Evolutionary conservation across 2,888 invertebrate genomes (phyloP).

Genomic region (Drosophila nigricruria): DNA sequence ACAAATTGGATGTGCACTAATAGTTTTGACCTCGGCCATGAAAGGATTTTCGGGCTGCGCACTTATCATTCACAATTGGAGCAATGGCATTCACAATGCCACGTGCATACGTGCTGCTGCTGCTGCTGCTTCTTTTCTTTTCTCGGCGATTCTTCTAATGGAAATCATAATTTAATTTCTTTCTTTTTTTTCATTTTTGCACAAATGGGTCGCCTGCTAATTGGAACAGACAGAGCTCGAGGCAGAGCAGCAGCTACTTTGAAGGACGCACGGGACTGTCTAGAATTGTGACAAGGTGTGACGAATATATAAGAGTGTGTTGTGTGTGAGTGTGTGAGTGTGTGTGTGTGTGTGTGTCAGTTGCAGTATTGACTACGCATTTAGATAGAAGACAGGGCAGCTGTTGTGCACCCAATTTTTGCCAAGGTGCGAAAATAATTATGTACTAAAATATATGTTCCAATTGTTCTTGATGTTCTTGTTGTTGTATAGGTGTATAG

Average conservation of each 20-base stretch:
- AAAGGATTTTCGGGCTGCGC: conserved; percentile 68
- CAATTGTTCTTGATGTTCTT: conserved; percentile 27
- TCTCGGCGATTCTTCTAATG: conserved; percentile 40
- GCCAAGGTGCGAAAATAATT: conserved; percentile 65
- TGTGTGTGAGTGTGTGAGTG: not conserved
- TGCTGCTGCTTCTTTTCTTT: not conserved
- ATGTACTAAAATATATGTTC: conserved; percentile 35
- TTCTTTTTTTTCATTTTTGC: conserved; percentile 29
- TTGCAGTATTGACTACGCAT: conserved; percentile 59
- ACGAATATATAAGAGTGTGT: conserved; percentile 34
- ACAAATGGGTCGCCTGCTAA: conserved; percentile 67
- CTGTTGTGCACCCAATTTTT: conserved; percentile 42
- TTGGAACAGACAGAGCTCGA: conserved; percentile 68
- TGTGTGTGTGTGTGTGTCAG: conserved; percentile 22
- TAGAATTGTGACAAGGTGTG: conserved; percentile 65
- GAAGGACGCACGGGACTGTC: conserved; percentile 57
- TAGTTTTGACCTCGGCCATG: conserved; percentile 80
- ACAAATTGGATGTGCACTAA: conserved; percentile 80
- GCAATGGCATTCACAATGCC: conserved; percentile 70
- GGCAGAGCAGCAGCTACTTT: conserved; percentile 59
- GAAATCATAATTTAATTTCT: conserved; percentile 67
- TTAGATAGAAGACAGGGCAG: conserved; percentile 33
- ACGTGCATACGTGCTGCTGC: conserved; percentile 46
- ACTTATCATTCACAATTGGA: conserved; percentile 49
- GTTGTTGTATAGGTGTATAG: conserved; percentile 50